Percentiles rank a stretch among this genome's conserved stretches.
Conservation (phyloP, 2,113 vertebrate genomes). For the Aphyosemion australe region DNA sequence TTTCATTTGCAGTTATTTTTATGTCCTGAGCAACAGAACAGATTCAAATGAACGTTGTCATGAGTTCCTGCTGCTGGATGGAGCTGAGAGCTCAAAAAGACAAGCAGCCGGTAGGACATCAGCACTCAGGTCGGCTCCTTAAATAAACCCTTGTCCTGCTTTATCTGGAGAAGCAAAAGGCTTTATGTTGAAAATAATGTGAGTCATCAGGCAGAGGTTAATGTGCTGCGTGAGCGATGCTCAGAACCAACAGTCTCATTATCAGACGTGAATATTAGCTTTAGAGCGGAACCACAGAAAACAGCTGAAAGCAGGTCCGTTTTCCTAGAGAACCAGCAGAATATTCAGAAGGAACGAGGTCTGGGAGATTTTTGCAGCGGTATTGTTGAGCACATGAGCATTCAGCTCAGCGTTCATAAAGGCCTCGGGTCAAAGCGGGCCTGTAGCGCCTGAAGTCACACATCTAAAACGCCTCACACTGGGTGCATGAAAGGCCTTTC, state of each 20-base stretch:
- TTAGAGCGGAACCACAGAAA: background rate
- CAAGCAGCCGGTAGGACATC: too few relatives aligned
- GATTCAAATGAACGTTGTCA: constrained; percentile 3
- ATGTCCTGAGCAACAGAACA: background rate
- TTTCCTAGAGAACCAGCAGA: background rate
- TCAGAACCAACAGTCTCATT: background rate
- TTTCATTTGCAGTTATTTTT: constrained; percentile 8
- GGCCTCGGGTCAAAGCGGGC: constrained; percentile 21
- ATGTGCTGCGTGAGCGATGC: background rate
- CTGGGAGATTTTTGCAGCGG: constrained; percentile 9
- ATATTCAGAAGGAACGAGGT: background rate
- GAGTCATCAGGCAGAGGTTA: background rate
- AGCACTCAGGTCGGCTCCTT: background rate
- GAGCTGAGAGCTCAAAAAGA: constrained; percentile 10
- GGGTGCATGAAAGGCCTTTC: constrained; percentile 25
- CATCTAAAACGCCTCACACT: constrained; percentile 20
- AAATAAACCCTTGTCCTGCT: background rate
- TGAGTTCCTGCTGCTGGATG: constrained; percentile 8
- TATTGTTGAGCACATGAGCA: background rate
- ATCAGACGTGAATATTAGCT: background rate
- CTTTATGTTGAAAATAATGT: background rate
- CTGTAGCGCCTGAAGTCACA: constrained; percentile 12
- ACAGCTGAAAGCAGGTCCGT: background rate
- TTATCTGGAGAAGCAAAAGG: background rate
- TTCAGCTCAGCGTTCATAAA: constrained; percentile 21